These are phyloP conservation scores for Nephrotoma guestfalica DNA, from an alignment of 2,888 invertebrate genomes.

Conservation along the genomic window DNA sequence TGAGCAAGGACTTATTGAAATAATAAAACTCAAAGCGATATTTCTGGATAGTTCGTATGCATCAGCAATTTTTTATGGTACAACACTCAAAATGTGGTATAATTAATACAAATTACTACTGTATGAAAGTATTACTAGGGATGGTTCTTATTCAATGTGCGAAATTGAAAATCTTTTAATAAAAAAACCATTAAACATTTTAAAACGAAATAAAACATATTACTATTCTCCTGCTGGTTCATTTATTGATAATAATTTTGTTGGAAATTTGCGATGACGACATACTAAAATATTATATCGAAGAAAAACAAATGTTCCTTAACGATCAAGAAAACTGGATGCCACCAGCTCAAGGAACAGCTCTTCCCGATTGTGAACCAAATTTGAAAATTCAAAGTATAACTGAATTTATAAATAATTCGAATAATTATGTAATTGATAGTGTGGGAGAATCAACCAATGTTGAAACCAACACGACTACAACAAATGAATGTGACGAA, in stretches of 20 bases:
- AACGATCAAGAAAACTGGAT: neutral
- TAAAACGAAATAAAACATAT: neutral
- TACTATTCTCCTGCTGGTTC: neutral
- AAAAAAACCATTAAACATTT: neutral
- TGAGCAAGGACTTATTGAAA: neutral
- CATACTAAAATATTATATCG: neutral
- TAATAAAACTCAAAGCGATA: neutral
- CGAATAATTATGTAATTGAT: no score
- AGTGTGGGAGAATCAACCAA: no score
- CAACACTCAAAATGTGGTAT: slow-evolving; percentile 3
- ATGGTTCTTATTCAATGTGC: neutral
- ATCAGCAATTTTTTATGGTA: slow-evolving; percentile 2
- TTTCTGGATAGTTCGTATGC: neutral
- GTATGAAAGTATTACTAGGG: neutral
- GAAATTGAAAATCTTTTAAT: neutral
- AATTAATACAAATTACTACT: neutral
- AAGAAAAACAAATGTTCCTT: neutral
- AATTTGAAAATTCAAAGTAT: no score
- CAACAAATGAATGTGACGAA: no score
- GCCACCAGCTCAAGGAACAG: no score
- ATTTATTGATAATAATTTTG: neutral
- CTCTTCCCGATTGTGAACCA: no score
- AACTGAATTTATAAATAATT: no score
- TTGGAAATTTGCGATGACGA: slow-evolving; percentile 6
- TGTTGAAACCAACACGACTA: no score